Evolutionary conservation across 2,113 vertebrate genomes (phyloP), one percentile per base, ranked within the genome.

Genomic region (Gulo gulo): DNA sequence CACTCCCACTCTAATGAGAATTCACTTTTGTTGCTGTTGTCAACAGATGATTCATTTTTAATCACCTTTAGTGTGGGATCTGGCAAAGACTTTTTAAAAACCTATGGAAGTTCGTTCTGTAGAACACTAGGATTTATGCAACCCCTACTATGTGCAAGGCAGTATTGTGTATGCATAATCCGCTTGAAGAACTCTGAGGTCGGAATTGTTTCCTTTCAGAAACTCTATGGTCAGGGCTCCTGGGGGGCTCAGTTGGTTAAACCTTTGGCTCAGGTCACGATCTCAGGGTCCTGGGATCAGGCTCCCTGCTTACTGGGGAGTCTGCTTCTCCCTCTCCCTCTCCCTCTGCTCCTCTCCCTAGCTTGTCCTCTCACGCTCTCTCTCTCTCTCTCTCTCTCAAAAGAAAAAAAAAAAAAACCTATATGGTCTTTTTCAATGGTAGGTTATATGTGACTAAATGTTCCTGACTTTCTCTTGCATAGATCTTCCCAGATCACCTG

Each of bases 31-130:
- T 90, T 95, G 86, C 69, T 85, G 0, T 90, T 81, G 71, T 96
- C 71, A 91, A 93, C 79, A 7, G 12, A 42, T 94, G 92, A 94
- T 94, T 98, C 74, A 95, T 94, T 95, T 97, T 89, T 92, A 93
- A 88, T 96, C 93, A 34, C 52, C 63, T 82, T 85, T 52, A 15
- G 42, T 76, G 67, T 82, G 26, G 80, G 73, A 94, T 87, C 87
- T 85, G 55, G n/a, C 11, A 26, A 84, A 88, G n/a, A 12, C 61
- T 88, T 96, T 95, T 91, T 50, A 16, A 73, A 93, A 88, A 76
- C 36, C 47, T 39, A 1, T n/a, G 0, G 42, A 71, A 86, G 18
- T 87, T 76, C 39, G 39, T 73, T 52, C 61, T 81, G 76, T 8
- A 52, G 59, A 94, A n/a, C 34, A 6, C 39, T 36, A 55, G 36